These are phyloP conservation scores for Eubucco bourcierii DNA, from an alignment of 2,113 vertebrate genomes.

Conservation along the genomic window DNA sequence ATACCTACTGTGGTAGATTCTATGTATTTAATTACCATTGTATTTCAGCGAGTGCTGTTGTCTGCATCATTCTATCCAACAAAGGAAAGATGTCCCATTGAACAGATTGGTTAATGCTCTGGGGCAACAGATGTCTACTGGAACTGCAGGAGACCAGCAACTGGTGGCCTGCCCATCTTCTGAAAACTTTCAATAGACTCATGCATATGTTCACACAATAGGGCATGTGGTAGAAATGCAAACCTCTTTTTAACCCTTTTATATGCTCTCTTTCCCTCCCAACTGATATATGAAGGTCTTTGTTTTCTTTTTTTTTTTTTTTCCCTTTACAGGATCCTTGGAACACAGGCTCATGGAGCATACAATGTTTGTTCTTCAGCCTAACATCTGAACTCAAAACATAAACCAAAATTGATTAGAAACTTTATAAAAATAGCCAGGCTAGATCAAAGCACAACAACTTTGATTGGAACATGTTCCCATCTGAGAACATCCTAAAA, in stretches of 20 bases:
- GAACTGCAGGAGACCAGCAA: conserved; percentile 92
- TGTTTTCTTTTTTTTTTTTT: conserved; percentile 8
- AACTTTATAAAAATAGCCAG: neutral
- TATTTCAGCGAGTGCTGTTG: conserved; percentile 75
- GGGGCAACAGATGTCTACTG: conserved; percentile 95
- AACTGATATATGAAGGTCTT: conserved; percentile 70
- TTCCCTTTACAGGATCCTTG: conserved; percentile 50
- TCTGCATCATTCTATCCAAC: conserved; percentile 75
- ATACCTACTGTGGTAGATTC: conserved; percentile 75
- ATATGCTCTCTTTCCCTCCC: conserved; percentile 59
- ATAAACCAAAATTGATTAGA: conserved; percentile 22
- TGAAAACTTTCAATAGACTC: conserved; percentile 85
- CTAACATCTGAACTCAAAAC: conserved; percentile 43
- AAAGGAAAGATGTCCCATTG: conserved; percentile 82
- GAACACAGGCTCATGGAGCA: conserved; percentile 40
- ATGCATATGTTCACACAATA: conserved; percentile 85
- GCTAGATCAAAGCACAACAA: neutral
- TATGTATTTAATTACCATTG: conserved; percentile 82
- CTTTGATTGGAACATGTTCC: neutral
- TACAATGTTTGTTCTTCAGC: conserved; percentile 38
- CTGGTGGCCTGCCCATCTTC: conserved; percentile 87
- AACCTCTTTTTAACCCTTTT: conserved; percentile 82
- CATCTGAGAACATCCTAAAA: neutral
- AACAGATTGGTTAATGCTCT: conserved; percentile 87
- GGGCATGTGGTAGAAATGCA: conserved; percentile 82